These are phyloP conservation scores for Spinibarbus caldwelli DNA, from an alignment of 2,797 vertebrate species.

Conservation along the genomic window DNA sequence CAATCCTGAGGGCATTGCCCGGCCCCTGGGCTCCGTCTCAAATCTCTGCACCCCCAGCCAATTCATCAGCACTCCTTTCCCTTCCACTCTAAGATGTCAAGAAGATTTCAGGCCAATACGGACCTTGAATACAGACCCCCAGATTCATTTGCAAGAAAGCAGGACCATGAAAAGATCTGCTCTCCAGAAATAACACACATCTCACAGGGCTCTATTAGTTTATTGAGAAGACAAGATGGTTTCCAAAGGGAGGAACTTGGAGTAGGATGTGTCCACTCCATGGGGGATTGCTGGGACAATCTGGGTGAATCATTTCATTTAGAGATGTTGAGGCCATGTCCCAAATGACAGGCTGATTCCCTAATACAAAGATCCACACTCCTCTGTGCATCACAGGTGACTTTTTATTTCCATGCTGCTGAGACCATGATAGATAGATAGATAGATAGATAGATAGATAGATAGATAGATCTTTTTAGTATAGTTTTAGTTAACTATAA, in stretches of 20 bases:
- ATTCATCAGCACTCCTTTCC: conserved; percentile 61
- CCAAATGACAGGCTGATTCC: neutral
- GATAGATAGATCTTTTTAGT: neutral
- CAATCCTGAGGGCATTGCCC: conserved; percentile 57
- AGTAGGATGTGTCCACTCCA: neutral
- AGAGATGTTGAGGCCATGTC: conserved; percentile 35
- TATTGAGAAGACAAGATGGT: conserved; percentile 47
- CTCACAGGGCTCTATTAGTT: conserved; percentile 64
- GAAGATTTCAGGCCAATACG: conserved; percentile 45
- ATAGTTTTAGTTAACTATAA: no score
- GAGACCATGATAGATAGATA: neutral
- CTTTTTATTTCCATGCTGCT: neutral
- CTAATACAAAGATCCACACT: neutral
- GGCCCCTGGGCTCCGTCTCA: conserved; percentile 48
- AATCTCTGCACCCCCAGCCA: conserved; percentile 55
- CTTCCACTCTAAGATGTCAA: conserved; percentile 53
- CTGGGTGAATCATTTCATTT: conserved; percentile 50
- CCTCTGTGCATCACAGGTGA: neutral
- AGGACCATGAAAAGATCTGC: conserved; percentile 45
- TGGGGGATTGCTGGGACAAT: conserved; percentile 32
- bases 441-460: neutral
- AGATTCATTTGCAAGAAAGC: conserved; percentile 32
- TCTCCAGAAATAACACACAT: conserved; percentile 64
- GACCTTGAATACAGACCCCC: conserved; percentile 34
- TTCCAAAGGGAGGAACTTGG: conserved; percentile 43